Base-by-base conservation (phyloP, 2,888 invertebrate species). In the Microplitis deprimator region DNA sequence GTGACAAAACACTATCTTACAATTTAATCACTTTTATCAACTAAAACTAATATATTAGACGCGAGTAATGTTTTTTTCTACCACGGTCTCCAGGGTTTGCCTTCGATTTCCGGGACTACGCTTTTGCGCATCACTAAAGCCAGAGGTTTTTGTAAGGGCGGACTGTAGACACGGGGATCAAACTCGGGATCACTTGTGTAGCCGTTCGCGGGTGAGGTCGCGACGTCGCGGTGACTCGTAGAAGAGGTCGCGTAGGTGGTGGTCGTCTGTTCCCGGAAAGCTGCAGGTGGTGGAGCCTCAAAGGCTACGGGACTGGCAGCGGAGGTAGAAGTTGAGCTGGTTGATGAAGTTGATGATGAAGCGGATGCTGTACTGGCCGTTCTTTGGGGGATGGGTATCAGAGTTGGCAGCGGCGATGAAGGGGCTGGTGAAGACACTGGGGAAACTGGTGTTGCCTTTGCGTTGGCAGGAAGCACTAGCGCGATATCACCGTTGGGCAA, bases 41-140 rank as follows among this genome's bases (percentile, higher is more conserved):
- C 29, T 29, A 29, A 38, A 65, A 29, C 65, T 13, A 65, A 5
- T 62, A 0, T 3, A n/a, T 62, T 16, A 62, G 6, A 4, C 50
- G 8, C 62, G 62, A 76, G 8, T 6, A 10, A 59, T 85, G 3
- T 29, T 4, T 29, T 29, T 29, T 29, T 29, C 85, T 88, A 95
- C 96, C 96, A 96, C 2, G 96, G 96, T 85, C 96, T 92, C 96
- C 96, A 96, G 39, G 95, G 95, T 85, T 94, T 94, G 67, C 95
- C 95, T 85, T 94, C 95, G 79, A 92, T 91, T 79, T 90, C 90
- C 76, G 91, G 91, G 75, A 88, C 83, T 1, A 91, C 90, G 79
- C 85, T 91, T 91, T 92, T 94, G 86, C 93, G 93, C 84, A 95
- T 95, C 17, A 96, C 96, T 82, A 96, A 90, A 5, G 95, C 94